Evolutionary conservation across 2,797 vertebrate species (phyloP).

Genomic region (Luscinia megarhynchos): DNA sequence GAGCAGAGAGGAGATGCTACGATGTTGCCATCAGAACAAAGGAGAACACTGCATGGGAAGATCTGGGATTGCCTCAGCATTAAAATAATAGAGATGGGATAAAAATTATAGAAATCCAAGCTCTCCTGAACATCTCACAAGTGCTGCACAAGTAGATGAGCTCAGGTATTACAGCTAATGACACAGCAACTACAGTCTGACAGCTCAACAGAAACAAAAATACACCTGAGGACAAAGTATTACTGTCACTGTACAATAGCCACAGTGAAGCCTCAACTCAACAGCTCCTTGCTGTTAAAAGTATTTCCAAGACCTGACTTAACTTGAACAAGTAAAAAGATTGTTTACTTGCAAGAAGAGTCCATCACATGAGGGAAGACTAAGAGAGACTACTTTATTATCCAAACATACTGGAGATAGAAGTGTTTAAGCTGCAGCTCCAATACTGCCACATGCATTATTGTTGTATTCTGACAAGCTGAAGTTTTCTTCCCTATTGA

Average conservation of each 20-base stretch:
- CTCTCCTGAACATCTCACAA: background rate
- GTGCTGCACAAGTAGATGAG: background rate
- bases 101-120: background rate
- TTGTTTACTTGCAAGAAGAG: background rate
- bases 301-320: background rate
- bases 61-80: background rate
- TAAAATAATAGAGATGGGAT: background rate
- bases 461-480: background rate
- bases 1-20: background rate
- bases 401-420: background rate
- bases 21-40: background rate
- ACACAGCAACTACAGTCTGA: background rate
- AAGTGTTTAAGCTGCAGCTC: background rate
- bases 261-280: background rate
- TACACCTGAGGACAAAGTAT: background rate
- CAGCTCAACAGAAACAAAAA: background rate
- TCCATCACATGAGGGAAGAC: background rate
- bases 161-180: background rate
- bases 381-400: background rate
- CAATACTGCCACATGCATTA: background rate
- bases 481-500: background rate
- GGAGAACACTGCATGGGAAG: background rate
- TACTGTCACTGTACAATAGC: background rate
- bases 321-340: background rate
- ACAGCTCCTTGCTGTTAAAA: background rate